These are phyloP conservation scores for Erpornis zantholeuca DNA, from an alignment of 2,113 vertebrate species.

Conservation along the genomic window DNA sequence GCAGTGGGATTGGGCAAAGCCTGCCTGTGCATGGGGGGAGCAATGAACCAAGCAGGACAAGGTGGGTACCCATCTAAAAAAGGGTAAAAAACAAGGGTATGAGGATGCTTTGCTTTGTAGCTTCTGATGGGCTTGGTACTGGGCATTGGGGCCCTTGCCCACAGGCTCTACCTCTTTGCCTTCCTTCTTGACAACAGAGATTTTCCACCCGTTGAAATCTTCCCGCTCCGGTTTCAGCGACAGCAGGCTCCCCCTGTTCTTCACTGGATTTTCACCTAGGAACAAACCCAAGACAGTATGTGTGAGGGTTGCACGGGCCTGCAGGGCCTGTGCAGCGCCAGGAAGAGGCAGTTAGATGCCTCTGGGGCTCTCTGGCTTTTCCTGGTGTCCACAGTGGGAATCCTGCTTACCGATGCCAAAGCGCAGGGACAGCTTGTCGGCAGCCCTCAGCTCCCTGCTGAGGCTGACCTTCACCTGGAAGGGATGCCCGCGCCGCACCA, in stretches of 20 bases:
- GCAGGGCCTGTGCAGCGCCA: fast-evolving
- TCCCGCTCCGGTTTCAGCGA: not conserved
- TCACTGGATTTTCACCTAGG: slow-evolving; percentile 22
- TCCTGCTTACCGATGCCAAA: slow-evolving; percentile 4
- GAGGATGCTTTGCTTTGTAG: not conserved
- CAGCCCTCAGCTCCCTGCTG: not conserved
- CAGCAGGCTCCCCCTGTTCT: slow-evolving; percentile 5
- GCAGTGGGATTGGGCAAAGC: fast-evolving
- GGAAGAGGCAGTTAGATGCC: not conserved
- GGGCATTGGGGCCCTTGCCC: not conserved
- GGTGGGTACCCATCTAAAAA: not conserved
- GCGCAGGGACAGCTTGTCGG: not conserved
- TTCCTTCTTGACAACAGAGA: not conserved
- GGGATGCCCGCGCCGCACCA: slow-evolving; percentile 48
- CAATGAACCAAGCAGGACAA: not conserved
- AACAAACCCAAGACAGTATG: not conserved
- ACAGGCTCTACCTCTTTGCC: slow-evolving; percentile 47
- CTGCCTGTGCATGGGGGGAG: fast-evolving
- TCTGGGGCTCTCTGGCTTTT: fast-evolving
- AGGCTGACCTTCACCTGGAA: slow-evolving; percentile 33
- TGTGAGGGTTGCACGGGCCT: not conserved
- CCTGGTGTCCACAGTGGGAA: fast-evolving
- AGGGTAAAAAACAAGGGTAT: not conserved
- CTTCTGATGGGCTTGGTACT: not conserved
- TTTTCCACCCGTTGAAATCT: not conserved